Conservation (phyloP, 2,113 vertebrate genomes). For the Chrysemys picta region DNA sequence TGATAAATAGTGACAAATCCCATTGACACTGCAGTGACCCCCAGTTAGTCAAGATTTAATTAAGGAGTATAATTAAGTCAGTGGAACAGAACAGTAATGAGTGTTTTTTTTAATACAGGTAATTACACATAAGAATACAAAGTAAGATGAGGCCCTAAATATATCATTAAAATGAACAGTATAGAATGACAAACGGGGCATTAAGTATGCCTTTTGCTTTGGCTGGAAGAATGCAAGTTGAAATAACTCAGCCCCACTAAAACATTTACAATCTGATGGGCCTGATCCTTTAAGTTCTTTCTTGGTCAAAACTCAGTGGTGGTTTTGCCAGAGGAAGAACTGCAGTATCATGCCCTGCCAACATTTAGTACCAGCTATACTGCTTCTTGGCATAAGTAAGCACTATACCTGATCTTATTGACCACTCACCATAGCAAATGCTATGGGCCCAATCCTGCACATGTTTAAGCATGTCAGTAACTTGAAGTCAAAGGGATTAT, state of each 20-base stretch:
- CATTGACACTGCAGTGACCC: conserved; percentile 86
- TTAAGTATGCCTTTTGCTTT: conserved; percentile 2
- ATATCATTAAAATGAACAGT: conserved; percentile 75
- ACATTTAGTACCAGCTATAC: not conserved
- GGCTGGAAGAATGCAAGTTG: not conserved
- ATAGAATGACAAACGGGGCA: conserved; percentile 57
- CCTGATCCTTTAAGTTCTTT: not conserved
- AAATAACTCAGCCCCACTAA: conserved; percentile 10
- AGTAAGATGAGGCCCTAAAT: conserved; percentile 65
- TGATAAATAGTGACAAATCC: conserved; percentile 87
- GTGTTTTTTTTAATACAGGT: conserved; percentile 78
- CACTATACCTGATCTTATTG: not conserved
- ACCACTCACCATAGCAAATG: not conserved
- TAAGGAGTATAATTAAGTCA: conserved; percentile 91
- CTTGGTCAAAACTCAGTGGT: not conserved
- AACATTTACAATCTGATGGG: conserved; percentile 18
- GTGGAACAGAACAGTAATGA: conserved; percentile 85
- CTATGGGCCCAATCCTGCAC: not conserved
- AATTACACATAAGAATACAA: conserved; percentile 83
- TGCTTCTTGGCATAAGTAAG: not conserved
- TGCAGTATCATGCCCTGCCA: not conserved
- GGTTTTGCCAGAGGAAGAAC: not conserved
- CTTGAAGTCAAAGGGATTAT: not conserved
- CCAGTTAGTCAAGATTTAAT: conserved; percentile 87
- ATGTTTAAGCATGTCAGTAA: not conserved